Base-by-base conservation (phyloP, 2,888 invertebrate species). In the Macrophya annulata region DNA sequence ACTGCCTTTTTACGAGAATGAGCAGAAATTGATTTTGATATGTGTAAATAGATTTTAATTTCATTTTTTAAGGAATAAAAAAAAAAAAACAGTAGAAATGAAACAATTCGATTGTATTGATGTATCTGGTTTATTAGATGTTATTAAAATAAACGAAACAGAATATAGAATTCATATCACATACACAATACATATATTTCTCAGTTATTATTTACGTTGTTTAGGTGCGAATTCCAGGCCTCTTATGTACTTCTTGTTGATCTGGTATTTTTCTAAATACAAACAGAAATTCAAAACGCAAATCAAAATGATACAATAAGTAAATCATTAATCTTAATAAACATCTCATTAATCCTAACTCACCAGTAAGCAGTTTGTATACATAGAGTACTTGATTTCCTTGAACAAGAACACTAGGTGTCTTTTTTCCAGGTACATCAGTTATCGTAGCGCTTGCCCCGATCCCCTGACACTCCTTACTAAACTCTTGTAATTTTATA, bases 371-470 rank as follows among this genome's bases (percentile, higher is more conserved):
- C 82, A 96, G 91, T 89, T 95, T 94, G 84, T 93, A 94, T 6
- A 96, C 94, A 90, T 94, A 95, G 86, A 94, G 90, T 85, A 98
- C 96, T 95, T 98, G 98, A 94, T 98, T 98, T 10, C 99, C 99
- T 94, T 99, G 99, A 86, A 99, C 96, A 93, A 98, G 95, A 51
- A 99, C 96, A 93, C 98, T 97, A 89, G 96, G 96, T 72, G 94
- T 94, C 89, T 96, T 96, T 90, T 97, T 96, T 84, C 96, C 97
- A 4, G 97, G 96, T 25, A 96, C 93, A 87, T 96, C 95, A 71
- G 96, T 96, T 84, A 98, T 96, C 51, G 97, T 97, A 86, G 98
- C 97, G 90, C 98, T 97, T 21, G 98, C 98, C 0, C 98, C 98
- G 82, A 97, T 97, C 17, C 96, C 97, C 94, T 98, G 98, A 90